Base-by-base conservation (phyloP, 2,113 vertebrate species). In the Oreochromis tanganicae region DNA sequence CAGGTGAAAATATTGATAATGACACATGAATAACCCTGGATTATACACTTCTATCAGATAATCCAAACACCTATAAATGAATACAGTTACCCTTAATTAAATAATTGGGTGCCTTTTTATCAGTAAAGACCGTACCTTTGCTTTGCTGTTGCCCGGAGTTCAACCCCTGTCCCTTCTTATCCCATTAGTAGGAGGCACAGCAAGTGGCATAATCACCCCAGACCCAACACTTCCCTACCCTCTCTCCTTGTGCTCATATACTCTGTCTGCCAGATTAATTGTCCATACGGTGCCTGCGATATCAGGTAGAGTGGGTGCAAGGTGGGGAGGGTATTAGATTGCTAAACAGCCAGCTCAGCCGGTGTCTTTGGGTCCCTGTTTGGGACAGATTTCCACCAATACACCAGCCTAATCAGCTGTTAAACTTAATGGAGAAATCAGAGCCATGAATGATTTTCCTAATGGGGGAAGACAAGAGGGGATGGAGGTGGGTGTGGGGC, bases 381-480 rank as follows among this genome's bases (percentile, higher is more conserved):
- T 85, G 94, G 84, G 6, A 85, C 66, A 91, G 91, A 94, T 94
- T 91, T 92, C 82, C 91, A 82, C 85, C 86, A 85, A 91, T 92
- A 93, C 91, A 87, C 73, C 14, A 71, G 73, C 89, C 52, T 93
- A 93, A 95, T 89, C 92, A 91, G 85, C 91, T 90, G 27, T 83
- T 94, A 93, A 95, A 91, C 91, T 92, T 93, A 94, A 94, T 91
- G 80, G 90, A 92, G 92, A 93, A 93, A 89, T 93, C 91, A 32
- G 66, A 88, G 50, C 71, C 87, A 78, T 90, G 93, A 93, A 94
- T 93, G 90, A 90, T 94, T 96, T 95, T 96, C 94, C 93, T 95
- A 97, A 96, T 94, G 92, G 94, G 88, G 90, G 86, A 95, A 92
- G 90, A 94, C 93, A 92, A 91, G 90, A 90, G 80, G 50, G 88